These are phyloP conservation scores for Eumerus sabulonum DNA, from an alignment of 2,888 invertebrate genomes.

Conservation along the genomic window DNA sequence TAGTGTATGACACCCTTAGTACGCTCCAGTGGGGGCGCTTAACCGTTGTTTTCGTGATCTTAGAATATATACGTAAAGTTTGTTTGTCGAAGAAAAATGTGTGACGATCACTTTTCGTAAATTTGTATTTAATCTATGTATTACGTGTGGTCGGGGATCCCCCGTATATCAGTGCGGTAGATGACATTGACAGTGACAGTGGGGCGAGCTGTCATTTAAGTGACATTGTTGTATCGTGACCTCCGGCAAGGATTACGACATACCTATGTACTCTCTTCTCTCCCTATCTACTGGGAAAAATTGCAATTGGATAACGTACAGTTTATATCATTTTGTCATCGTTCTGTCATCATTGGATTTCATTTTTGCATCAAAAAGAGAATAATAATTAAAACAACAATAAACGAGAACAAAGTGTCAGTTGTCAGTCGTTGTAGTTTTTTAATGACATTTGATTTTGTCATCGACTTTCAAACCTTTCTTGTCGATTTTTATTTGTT, in stretches of 20 bases:
- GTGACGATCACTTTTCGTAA: slow-evolving; percentile 59
- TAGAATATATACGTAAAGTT: no score
- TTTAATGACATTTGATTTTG: neutral
- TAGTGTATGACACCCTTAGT: neutral
- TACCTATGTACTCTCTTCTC: slow-evolving; percentile 3
- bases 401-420: slow-evolving; percentile 12
- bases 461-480: neutral
- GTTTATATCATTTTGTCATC: slow-evolving; percentile 37
- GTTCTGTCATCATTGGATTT: slow-evolving; percentile 36
- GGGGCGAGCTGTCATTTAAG: neutral
- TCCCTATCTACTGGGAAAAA: slow-evolving; percentile 15
- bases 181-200: no score
- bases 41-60: neutral
- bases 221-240: slow-evolving; percentile 33
- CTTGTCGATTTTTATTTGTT: neutral
- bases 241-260: slow-evolving; percentile 51
- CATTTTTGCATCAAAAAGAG: slow-evolving; percentile 26
- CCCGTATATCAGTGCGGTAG: no score
- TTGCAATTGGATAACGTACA: slow-evolving; percentile 54
- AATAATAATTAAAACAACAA: slow-evolving; percentile 6
- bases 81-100: no score
- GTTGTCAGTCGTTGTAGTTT: slow-evolving; percentile 12
- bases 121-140: neutral
- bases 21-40: slow-evolving; percentile 17
- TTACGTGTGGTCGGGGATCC: no score